Percentiles rank a stretch among this genome's conserved stretches.
phyloP scores from a whole-genome alignment of 1,140 invertebrate genomes.

The roundworm (Caenorhabditis elegans) region DNA sequence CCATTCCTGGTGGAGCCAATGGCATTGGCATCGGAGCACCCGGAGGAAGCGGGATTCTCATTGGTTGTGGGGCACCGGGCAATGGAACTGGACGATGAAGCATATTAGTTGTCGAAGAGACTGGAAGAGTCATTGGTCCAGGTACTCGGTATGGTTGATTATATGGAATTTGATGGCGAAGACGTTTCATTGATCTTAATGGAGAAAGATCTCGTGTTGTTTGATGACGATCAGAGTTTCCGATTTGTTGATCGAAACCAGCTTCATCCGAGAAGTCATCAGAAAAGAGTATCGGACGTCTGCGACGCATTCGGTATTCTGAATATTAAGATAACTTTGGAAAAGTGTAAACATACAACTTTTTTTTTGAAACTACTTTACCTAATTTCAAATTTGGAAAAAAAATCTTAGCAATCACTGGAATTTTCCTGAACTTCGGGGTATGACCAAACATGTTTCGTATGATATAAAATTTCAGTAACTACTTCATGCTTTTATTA shows the following conservation, averaged over 20 bases:
- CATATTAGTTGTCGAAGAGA: background rate
- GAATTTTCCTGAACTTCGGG: no score
- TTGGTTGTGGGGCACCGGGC: background rate
- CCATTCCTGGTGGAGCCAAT: background rate
- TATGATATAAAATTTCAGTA: no score
- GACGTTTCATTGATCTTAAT: background rate
- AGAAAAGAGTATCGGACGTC: background rate
- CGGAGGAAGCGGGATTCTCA: background rate
- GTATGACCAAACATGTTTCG: no score
- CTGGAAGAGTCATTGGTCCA: background rate
- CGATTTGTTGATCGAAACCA: background rate
- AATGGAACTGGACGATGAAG: background rate
- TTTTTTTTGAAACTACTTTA: no score
- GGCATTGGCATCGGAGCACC: no score
- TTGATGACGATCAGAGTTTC: background rate
- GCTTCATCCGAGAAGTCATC: background rate
- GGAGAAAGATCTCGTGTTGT: background rate
- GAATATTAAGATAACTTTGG: background rate
- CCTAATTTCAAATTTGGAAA: no score
- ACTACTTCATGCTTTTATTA: no score
- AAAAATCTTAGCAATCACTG: no score
- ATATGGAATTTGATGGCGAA: background rate
- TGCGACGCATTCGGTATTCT: constrained; percentile 5
- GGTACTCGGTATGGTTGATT: background rate
- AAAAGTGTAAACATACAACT: no score